Conservation (phyloP, 2,888 invertebrate species). For the Drosophila mimica region DNA sequence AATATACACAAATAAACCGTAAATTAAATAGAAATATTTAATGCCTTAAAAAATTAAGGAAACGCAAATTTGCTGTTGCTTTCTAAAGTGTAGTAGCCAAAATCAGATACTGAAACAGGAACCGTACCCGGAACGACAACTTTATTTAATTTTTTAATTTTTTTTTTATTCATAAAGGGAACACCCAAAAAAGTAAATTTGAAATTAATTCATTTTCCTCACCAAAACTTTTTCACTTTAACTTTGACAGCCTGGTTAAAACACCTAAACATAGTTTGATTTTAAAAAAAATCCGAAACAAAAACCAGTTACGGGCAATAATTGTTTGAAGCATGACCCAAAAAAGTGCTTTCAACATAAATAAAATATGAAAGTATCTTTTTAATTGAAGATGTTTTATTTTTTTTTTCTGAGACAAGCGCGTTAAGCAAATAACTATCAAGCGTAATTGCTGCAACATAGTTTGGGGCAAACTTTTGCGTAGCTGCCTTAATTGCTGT, state of each 20-base stretch:
- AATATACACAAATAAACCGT: neutral
- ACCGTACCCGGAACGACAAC: neutral
- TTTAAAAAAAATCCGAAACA: neutral
- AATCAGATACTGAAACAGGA: neutral
- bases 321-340: neutral
- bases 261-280: neutral
- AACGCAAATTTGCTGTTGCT: neutral
- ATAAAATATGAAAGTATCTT: neutral
- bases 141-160: too few relatives aligned
- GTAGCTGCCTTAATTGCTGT: conserved; percentile 5
- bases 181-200: neutral
- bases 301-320: neutral
- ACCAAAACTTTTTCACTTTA: neutral
- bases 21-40: neutral
- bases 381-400: neutral
- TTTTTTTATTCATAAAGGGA: too few relatives aligned
- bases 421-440: neutral
- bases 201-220: neutral
- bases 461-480: neutral
- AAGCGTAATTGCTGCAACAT: neutral
- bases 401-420: neutral
- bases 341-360: neutral
- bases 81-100: neutral
- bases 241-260: neutral
- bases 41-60: neutral